Percentiles rank a stretch among this genome's conserved stretches.
These are phyloP conservation scores for Ia io DNA, from an alignment of 2,113 vertebrate species.

Conservation along the genomic window DNA sequence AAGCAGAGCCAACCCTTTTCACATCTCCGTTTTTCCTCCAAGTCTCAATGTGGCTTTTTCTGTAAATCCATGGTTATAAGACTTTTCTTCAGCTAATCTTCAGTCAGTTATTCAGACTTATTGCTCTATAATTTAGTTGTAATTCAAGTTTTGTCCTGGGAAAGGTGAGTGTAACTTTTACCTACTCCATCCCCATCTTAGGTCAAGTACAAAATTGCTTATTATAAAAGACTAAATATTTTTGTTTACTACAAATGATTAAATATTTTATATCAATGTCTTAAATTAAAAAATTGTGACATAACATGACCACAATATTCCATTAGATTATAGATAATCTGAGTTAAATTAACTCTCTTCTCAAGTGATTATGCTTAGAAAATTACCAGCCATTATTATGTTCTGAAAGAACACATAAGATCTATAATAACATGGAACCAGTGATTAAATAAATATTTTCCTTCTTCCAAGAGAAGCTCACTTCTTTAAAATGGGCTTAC, in stretches of 20 bases:
- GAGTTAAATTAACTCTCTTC: constrained; percentile 30
- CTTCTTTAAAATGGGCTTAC: constrained; percentile 62
- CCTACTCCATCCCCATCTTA: background rate
- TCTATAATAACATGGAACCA: constrained; percentile 58
- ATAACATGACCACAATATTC: background rate
- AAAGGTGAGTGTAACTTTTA: background rate
- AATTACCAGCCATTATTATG: constrained; percentile 66
- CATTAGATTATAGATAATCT: background rate
- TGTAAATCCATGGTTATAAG: background rate
- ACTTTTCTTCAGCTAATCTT: background rate
- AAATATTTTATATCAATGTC: constrained; percentile 58
- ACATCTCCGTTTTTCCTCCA: background rate
- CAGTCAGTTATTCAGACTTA: background rate
- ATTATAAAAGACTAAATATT: constrained; percentile 54
- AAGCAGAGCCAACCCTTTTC: background rate
- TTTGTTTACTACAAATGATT: constrained; percentile 30
- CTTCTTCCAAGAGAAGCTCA: constrained; percentile 36
- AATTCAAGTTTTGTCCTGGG: background rate
- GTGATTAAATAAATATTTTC: constrained; percentile 61
- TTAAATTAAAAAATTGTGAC: constrained; percentile 39
- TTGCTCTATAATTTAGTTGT: background rate
- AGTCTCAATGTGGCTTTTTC: background rate
- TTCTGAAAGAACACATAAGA: constrained; percentile 37
- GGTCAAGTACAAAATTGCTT: background rate
- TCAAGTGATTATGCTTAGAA: constrained; percentile 59